Conservation (phyloP, 2,113 vertebrate species). For the Rallus limicola region DNA sequence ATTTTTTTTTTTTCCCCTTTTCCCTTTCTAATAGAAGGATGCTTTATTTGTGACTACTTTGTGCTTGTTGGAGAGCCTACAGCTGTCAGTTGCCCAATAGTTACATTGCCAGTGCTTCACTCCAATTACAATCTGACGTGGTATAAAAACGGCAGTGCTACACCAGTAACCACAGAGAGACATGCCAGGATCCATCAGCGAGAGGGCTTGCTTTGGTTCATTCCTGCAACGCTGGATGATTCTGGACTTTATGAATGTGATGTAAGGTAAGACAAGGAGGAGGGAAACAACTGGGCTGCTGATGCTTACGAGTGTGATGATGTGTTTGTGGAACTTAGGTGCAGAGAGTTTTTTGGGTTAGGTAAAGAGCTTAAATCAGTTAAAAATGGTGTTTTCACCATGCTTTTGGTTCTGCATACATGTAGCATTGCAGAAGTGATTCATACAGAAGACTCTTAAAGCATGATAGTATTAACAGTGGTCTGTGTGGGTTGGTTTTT, state of each 20-base stretch:
- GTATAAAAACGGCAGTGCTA: constrained; percentile 72
- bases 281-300: background rate
- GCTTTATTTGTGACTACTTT: constrained; percentile 12
- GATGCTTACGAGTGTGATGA: background rate
- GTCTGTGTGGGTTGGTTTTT: background rate
- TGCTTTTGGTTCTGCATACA: background rate
- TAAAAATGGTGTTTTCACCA: background rate
- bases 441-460: background rate
- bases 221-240: constrained; percentile 75
- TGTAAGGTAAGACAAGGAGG: constrained; percentile 79
- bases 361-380: background rate
- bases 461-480: background rate
- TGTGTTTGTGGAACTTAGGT: background rate
- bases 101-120: background rate
- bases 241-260: constrained; percentile 79
- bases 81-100: constrained; percentile 37
- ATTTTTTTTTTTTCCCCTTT: background rate
- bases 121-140: constrained; percentile 75
- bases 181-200: constrained; percentile 69
- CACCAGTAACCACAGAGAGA: constrained; percentile 53
- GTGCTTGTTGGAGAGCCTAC: constrained; percentile 59
- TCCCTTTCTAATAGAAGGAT: background rate
- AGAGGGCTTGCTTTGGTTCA: constrained; percentile 81
- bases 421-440: background rate
- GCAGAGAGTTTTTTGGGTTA: background rate